Conservation (phyloP, 2,113 vertebrate genomes). For the Corynorhinus townsendii region DNA sequence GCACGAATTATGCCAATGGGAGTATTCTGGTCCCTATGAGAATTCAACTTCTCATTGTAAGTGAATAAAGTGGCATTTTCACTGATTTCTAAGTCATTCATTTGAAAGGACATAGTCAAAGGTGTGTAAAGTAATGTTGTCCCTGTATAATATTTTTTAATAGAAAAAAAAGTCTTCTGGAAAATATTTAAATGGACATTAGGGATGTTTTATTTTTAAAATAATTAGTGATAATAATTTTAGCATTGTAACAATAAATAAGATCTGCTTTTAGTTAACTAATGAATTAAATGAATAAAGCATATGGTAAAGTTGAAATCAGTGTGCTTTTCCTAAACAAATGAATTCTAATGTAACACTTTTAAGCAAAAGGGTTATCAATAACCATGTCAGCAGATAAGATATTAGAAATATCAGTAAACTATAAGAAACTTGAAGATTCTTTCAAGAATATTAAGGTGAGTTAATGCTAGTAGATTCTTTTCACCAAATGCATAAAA, state of each 20-base stretch:
- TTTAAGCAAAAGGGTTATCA: neutral
- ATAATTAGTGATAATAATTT: neutral
- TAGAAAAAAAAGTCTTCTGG: neutral
- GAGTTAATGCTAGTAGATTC: neutral
- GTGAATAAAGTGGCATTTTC: neutral
- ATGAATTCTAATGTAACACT: neutral
- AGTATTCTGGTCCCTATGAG: neutral
- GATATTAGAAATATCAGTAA: neutral
- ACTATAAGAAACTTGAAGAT: neutral
- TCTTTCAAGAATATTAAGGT: neutral
- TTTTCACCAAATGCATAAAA: neutral
- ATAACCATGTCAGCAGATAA: neutral
- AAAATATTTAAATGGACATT: neutral
- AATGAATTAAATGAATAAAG: neutral
- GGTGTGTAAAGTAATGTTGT: neutral
- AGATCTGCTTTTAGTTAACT: neutral
- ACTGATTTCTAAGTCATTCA: neutral
- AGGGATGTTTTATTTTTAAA: neutral
- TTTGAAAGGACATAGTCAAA: neutral
- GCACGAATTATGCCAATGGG: neutral
- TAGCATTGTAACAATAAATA: neutral
- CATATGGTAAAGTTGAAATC: neutral
- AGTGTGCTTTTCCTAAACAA: neutral
- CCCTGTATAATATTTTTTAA: neutral
- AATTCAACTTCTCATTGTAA: neutral